Percentiles rank a stretch among this genome's conserved stretches.
These are phyloP conservation scores for Podilymbus podiceps DNA, from an alignment of 2,113 vertebrate genomes.

Conservation along the genomic window DNA sequence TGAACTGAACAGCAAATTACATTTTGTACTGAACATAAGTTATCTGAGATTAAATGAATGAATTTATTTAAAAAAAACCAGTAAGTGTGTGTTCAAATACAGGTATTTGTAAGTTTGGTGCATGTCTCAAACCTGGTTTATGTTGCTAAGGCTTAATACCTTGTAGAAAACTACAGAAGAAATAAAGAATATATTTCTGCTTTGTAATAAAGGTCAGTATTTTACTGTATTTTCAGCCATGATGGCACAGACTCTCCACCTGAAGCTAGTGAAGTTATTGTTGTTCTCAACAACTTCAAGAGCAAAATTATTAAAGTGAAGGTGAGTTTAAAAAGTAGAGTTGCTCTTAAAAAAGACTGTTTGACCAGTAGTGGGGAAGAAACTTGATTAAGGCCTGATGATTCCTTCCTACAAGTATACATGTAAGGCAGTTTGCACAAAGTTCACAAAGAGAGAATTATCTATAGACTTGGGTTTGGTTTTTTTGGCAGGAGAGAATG, in stretches of 20 bases:
- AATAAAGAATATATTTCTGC: background rate
- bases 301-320: slow-evolving; percentile 98
- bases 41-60: background rate
- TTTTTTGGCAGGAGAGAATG: background rate
- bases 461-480: background rate
- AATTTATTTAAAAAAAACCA: background rate
- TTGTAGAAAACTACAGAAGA: background rate
- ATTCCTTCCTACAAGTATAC: background rate
- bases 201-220: background rate
- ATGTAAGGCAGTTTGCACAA: background rate
- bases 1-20: background rate
- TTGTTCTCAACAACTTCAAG: slow-evolving; percentile 94
- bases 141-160: background rate
- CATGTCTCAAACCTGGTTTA: background rate
- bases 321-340: slow-evolving; percentile 69
- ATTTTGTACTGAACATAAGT: background rate
- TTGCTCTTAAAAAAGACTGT: background rate
- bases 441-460: background rate
- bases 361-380: background rate
- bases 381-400: background rate
- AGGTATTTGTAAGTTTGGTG: background rate
- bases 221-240: slow-evolving; percentile 77
- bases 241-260: slow-evolving; percentile 94
- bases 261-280: slow-evolving; percentile 86
- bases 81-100: background rate